These are phyloP conservation scores for Sepiola atlantica DNA, from an alignment of 2,888 invertebrate species.

Conservation along the genomic window DNA sequence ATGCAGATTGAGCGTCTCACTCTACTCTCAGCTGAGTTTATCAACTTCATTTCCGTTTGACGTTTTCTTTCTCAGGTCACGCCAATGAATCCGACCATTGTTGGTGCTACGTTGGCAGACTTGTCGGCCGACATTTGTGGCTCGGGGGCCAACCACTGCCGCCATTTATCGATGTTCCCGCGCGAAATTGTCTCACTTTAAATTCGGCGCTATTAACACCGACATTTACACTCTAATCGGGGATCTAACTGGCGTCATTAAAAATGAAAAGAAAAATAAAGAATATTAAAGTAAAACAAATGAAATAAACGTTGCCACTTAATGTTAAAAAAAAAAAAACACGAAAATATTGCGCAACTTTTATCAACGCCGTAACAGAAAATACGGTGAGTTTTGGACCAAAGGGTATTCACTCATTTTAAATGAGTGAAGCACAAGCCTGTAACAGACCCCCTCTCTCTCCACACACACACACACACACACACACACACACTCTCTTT, in stretches of 20 bases:
- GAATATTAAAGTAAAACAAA: not conserved
- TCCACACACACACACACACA: too few relatives aligned
- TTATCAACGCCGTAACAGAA: not conserved
- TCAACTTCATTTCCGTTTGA: not conserved
- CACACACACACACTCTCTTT: too few relatives aligned
- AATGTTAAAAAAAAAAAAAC: not conserved
- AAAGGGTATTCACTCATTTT: not conserved
- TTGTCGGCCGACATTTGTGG: not conserved
- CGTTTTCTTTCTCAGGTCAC: slow-evolving; percentile 14
- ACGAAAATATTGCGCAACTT: not conserved
- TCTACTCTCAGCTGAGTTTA: not conserved
- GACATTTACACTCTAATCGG: not conserved
- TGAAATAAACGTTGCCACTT: not conserved
- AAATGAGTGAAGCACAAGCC: not conserved
- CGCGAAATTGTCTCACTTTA: not conserved
- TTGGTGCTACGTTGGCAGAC: not conserved
- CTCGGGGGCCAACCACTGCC: slow-evolving; percentile 32
- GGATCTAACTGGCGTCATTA: not conserved
- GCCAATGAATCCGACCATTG: not conserved
- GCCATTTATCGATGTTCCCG: slow-evolving; percentile 13
- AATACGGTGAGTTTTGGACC: not conserved
- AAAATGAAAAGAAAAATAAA: not conserved
- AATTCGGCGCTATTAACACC: slow-evolving; percentile 32
- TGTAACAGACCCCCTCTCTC: too few relatives aligned
- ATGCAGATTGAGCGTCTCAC: not conserved